These are phyloP conservation scores for Acanthosoma haemorrhoidale DNA, from an alignment of 2,888 invertebrate genomes.

Conservation along the genomic window DNA sequence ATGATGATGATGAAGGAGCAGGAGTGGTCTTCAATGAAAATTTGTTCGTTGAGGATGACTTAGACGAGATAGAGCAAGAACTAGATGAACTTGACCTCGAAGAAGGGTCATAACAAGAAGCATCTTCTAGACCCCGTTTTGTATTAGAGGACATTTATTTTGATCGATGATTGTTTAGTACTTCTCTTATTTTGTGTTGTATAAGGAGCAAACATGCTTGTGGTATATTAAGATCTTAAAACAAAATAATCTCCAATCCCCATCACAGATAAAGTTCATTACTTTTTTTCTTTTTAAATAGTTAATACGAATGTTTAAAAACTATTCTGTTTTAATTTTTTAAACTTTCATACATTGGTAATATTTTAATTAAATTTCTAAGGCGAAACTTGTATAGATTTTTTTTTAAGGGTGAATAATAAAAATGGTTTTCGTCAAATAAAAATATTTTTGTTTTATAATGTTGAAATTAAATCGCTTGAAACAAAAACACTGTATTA, in stretches of 20 bases:
- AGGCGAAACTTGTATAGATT: no score
- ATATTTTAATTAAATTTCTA: no score
- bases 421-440: no score
- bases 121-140: not conserved
- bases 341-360: no score
- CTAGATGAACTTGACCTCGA: conserved; percentile 55
- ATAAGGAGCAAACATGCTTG: not conserved
- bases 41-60: conserved; percentile 75
- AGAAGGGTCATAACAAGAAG: conserved; percentile 18
- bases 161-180: not conserved
- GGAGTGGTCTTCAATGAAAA: conserved; percentile 81
- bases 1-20: conserved; percentile 31
- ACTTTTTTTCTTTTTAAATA: no score
- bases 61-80: conserved; percentile 74
- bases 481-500: no score
- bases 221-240: not conserved
- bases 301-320: no score
- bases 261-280: not conserved
- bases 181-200: not conserved
- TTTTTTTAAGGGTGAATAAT: no score
- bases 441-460: no score
- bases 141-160: conserved; percentile 8
- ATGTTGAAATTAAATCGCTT: no score
- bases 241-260: not conserved
- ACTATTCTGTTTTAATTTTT: no score